Evolutionary conservation across 2,797 vertebrate species (phyloP), one percentile per base, ranked within the genome.

Genomic region (Taenioides sp.): DNA sequence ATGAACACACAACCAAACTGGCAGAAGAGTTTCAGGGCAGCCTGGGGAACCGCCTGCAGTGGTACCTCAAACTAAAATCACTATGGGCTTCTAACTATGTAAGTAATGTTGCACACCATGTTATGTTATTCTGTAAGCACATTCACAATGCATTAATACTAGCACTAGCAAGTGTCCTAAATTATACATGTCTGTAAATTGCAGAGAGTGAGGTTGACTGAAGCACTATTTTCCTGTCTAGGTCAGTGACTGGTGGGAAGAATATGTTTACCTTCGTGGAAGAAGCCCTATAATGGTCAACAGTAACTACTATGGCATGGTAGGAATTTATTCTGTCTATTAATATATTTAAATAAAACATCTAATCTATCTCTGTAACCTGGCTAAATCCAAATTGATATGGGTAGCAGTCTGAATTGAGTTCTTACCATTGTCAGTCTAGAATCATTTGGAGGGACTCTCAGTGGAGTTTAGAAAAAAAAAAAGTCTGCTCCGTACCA

Each of bases 201-300:
- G 27, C 40, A 43, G 40, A 43, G 3, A 47, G 12, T 47, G 43
- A 47, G 70, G 77, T 37, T 66, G 40, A 47, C 25, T 57, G 37
- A 47, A 47, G 40, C 43, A 28, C 50, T 82, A 70, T n/a, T 70
- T 52, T 47, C 7, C 14, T 67, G 17, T 73, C 2, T 74, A 96
- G 96, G 96, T 97, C 65, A 96, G 94, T 20, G 96, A 98, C 88
- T 97, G 96, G 96, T 98, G 96, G 96, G 96, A 96, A 85, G 95
- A 96, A 74, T 97, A 96, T 2, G 92, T 97, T 57, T 97, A 96
- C 78, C 91, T 97, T 47, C 92, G 94, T 27, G 93, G 95, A 28
- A 92, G 96, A 27, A 86, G 88, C 65, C 94, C 96, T 1, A 90
- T 97, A 79, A 95, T 97, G 95, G 95, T 96, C 78, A 96, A 97